Conservation (phyloP, 2,797 vertebrate species). For the Lagorchestes hirsutus region DNA sequence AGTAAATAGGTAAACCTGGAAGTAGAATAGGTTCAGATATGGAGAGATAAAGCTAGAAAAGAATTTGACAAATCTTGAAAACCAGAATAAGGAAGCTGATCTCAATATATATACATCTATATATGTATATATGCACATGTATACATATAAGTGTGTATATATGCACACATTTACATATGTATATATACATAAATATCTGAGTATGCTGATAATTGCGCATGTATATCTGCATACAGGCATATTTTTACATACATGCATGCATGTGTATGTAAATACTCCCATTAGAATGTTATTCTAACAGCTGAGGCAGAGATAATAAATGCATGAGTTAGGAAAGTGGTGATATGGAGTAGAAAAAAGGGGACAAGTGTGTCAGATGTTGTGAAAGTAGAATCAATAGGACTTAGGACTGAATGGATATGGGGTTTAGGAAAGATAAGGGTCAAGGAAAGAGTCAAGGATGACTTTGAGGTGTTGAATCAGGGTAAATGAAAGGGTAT, state of each 20-base stretch:
- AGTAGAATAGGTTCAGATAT: background rate
- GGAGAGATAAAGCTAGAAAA: background rate
- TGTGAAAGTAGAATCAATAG: background rate
- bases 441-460: background rate
- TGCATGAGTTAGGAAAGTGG: background rate
- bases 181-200: no score
- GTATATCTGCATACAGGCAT: background rate
- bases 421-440: background rate
- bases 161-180: no score
- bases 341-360: background rate
- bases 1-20: background rate
- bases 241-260: background rate
- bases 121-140: no score
- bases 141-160: no score
- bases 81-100: background rate
- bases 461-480: background rate
- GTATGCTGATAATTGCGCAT: no score
- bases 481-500: background rate
- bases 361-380: background rate
- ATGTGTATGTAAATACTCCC: background rate
- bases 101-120: background rate
- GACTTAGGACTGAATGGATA: background rate
- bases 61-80: background rate
- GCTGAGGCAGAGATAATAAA: background rate
- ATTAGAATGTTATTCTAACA: background rate